Evolutionary conservation across 2,113 vertebrate species (phyloP), one percentile per base, ranked within the genome.

Genomic region (Nycticebus coucang): DNA sequence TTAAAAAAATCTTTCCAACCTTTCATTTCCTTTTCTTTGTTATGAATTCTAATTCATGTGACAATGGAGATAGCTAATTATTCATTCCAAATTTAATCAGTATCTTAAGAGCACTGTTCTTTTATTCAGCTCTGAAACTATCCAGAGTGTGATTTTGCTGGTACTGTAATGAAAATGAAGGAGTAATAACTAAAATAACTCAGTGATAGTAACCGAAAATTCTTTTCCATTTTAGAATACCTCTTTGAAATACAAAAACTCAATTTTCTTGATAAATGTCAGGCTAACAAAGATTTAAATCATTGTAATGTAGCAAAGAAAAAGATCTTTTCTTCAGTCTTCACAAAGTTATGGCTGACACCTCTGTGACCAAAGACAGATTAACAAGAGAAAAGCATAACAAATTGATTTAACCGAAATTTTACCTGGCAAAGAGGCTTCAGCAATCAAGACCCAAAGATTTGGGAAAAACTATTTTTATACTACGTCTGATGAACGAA

Each of bases 41-140:
- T 94, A 57, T 97, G 53, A 89, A 95, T 95, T 94, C 55, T 85
- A 92, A 91, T 92, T 66, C 68, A 71, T 71, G 21, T 93, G 69
- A 77, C 83, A 94, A 93, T 87, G 10, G 53, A 89, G 96, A 89
- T 71, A 64, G 69, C 64, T 97, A 95, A 96, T 97, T 97, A 93
- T 88, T 93, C 87, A 81, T 72, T 92, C 45, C 74, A 91, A 75
- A 91, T 86, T 83, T 83, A 94, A 91, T 94, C 86, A 72, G 55
- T 80, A 83, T 93, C 66, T 77, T 66, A 95, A 95, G 66, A 93
- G 50, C 41, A 18, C 24, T 93, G 24, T 77, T 92, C 33, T 87
- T 91, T 91, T 77, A 87, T 81, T 92, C 37, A 74, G 35, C 13
- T 50, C 28, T 87, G 84, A 87, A 87, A 41, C 37, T 92, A 84